Evolutionary conservation across 1,140 invertebrate genomes (phyloP), one percentile per base, ranked within the genome.

Genomic region (Drosophila hydei): DNA sequence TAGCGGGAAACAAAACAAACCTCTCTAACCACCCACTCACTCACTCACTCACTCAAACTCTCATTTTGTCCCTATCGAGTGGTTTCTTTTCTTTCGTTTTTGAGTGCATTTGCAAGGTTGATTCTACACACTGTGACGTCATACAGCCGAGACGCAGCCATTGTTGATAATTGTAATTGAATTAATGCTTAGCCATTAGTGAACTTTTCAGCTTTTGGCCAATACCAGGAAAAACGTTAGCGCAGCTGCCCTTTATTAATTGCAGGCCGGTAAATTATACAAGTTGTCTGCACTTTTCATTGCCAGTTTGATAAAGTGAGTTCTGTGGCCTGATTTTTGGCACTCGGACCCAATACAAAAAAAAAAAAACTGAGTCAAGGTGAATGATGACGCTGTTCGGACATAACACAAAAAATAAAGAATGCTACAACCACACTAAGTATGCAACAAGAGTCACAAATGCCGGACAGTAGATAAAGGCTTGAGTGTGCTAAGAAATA

Each of bases 181-280:
- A 85, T 85, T 73, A 79, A 74, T 85, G 73, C 74, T 84, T 76
- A 85, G 79, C 79, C 79, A 79, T 79, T 79, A 47, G 75, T 64
- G 58, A 77, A 72, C 45, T 77, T 67, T 77, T 30, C 27, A 62
- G 30, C 47, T 63, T 33, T 52, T 51, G 43, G 16, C 30, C 25
- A 27, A 43, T 5, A 14, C 36, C 3, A 21, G 11, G 5, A n/a
- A 36, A 18, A 21, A 12, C 14, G 16, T 3, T 4, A 23, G 12
- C 11, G n/a, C 7, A 11, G 50, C 9, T 68, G 45, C 58, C 65
- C 30, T 72, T 68, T 87, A 77, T 77, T 85, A 80, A 74, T 74
- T 73, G 73, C 69, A 43, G 38, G 64, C 59, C 74, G 60, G 62
- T 72, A 64, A 58, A 48, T 58, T 58, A 58, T 58, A 56, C 58